Base-by-base conservation (phyloP, 2,888 invertebrate species). In the Bibio marci region DNA sequence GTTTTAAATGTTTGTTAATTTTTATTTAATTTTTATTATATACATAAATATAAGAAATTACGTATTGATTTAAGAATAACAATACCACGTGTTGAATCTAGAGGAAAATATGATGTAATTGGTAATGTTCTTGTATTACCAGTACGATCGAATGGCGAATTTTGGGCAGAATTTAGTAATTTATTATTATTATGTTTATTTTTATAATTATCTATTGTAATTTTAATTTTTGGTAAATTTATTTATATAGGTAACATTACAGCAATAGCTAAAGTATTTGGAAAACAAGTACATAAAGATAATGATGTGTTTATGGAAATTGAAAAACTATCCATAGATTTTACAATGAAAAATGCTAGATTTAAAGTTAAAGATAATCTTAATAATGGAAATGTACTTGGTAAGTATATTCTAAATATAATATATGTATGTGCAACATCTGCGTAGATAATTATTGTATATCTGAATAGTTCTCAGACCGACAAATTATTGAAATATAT, bases 141-240 rank as follows among this genome's bases (percentile, higher is more conserved):
- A 0, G 80, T 85, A 13, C 67, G 80, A 44, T 80, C 81, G 4
- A 73, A 75, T 50, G 83, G 83, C 17, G 76, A 82, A 50, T 85
- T 83, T 57, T 80, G 80, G 80, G 80, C 81, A 11, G 69, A 75
- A 37, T 81, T 82, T 51, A 68, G 82, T 81, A 63, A 73, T 71
- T 64, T 18, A 39, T 19, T 3, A n/a, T 7, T 4, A 8, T 8
- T 12, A 28, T n/a, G 11, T n/a, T 8, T 28, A n/a, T n/a, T 7
- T 28, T n/a, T 3, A 28, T 28, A n/a, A 7, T 28, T 28, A 13
- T 30, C 8, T 15, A 31, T 31, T 31, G 31, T 40, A 11, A 14
- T 33, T 38, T 38, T 11, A 3, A 33, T 25, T 26, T 10, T 35
- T 34, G 26, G 14, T 11, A 30, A 42, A 43, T 31, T 13, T 8